Evolutionary conservation across 30 jellyfish, hydroid and myxozoan species (phyloP).

Genomic region (Cassiopea andromeda): DNA sequence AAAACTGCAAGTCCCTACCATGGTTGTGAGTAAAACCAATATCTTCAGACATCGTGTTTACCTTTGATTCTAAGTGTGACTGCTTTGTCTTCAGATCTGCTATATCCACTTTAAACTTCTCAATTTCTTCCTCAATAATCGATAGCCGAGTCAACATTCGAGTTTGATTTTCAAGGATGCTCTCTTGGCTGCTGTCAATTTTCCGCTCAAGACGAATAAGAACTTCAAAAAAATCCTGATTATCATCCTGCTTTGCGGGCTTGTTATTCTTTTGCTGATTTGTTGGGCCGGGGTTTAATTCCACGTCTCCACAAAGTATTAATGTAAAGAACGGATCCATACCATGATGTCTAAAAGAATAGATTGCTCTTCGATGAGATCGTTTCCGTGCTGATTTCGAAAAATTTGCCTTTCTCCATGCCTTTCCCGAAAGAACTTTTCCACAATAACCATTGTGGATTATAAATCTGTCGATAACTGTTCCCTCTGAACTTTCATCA

Average conservation of each 20-base stretch:
- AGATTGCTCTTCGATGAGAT: not conserved
- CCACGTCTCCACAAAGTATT: not conserved
- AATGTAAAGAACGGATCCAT: not conserved
- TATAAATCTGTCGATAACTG: not conserved
- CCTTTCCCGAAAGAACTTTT: not conserved
- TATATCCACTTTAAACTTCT: not conserved
- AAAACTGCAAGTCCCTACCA: conserved; percentile 13
- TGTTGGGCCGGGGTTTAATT: conserved; percentile 8
- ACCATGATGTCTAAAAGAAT: not conserved
- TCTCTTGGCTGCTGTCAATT: not conserved
- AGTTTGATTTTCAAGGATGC: not conserved
- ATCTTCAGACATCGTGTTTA: not conserved
- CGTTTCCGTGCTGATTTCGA: not conserved
- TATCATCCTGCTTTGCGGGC: not conserved
- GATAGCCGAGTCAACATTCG: not conserved
- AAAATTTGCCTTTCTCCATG: not conserved
- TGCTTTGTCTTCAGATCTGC: not conserved
- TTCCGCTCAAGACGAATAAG: not conserved
- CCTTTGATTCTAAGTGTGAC: not conserved
- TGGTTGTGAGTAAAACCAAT: not conserved
- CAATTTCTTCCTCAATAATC: not conserved
- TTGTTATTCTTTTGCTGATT: not conserved
- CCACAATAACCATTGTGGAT: not conserved
- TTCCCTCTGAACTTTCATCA: not conserved
- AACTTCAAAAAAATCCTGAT: not conserved